Evolutionary conservation across 2,797 vertebrate genomes (phyloP).

Genomic region (Nothura maculosa): DNA sequence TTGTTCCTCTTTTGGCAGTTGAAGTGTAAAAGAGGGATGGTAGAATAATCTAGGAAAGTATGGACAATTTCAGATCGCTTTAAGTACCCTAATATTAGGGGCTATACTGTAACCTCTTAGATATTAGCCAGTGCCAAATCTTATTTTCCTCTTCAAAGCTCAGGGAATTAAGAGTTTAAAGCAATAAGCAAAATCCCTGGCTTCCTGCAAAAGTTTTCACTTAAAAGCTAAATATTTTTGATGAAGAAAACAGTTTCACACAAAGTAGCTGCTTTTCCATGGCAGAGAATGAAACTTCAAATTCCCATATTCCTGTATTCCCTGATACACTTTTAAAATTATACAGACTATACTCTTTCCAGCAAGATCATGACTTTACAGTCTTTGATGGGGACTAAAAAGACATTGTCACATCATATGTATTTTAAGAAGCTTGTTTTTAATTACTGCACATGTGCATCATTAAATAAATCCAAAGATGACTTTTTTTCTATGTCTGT

Average conservation of each 20-base stretch:
- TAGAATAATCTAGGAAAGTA: neutral
- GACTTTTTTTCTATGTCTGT: neutral
- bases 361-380: neutral
- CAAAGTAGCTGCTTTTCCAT: neutral
- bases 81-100: neutral
- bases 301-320: too few species aligned
- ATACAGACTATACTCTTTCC: neutral
- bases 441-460: neutral
- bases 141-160: neutral
- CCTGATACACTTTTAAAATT: neutral
- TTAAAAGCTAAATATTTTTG: neutral
- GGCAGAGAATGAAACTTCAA: neutral
- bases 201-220: neutral
- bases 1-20: too few species aligned
- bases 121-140: neutral
- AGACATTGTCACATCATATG: neutral
- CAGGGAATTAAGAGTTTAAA: neutral
- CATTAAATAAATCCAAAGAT: neutral
- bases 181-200: accelerated
- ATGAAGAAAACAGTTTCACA: neutral
- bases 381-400: neutral
- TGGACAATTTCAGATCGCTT: accelerated
- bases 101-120: neutral
- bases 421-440: neutral
- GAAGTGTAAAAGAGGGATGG: neutral